These are phyloP conservation scores for Cremastinae sp. DNA, from an alignment of 2,888 invertebrate species.

Conservation along the genomic window DNA sequence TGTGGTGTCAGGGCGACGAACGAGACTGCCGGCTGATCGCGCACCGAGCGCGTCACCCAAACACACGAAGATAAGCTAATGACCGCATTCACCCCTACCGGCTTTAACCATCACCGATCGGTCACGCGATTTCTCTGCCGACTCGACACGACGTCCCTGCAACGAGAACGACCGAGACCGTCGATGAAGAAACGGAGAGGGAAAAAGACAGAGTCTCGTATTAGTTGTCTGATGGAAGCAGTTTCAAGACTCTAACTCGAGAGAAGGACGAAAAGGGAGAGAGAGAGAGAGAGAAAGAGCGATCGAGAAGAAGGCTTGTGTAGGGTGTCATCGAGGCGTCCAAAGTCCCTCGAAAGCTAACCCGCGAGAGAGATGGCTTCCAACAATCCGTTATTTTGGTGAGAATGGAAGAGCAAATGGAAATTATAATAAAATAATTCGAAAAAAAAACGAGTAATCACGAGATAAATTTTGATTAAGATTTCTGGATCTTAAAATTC, in stretches of 20 bases:
- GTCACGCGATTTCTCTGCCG: slow-evolving; percentile 53
- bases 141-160: slow-evolving; percentile 2
- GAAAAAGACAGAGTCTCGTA: slow-evolving; percentile 1
- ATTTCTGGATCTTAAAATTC: no score
- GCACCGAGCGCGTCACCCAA: slow-evolving; percentile 12
- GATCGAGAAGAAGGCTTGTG: background rate
- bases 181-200: no score
- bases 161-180: slow-evolving; percentile 5
- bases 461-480: no score
- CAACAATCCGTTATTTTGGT: no score
- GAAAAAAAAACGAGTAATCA: no score
- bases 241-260: background rate
- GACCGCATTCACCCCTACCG: slow-evolving; percentile 44
- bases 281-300: background rate
- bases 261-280: background rate
- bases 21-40: slow-evolving; percentile 12
- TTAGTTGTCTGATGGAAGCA: background rate
- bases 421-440: no score
- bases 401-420: no score
- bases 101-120: slow-evolving; percentile 45
- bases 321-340: background rate
- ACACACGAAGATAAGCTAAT: slow-evolving; percentile 56
- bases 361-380: background rate
- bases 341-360: background rate
- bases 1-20: slow-evolving; percentile 53